Evolutionary conservation across 1,140 invertebrate species (phyloP).

Genomic region (Spodoptera frugiperda): DNA sequence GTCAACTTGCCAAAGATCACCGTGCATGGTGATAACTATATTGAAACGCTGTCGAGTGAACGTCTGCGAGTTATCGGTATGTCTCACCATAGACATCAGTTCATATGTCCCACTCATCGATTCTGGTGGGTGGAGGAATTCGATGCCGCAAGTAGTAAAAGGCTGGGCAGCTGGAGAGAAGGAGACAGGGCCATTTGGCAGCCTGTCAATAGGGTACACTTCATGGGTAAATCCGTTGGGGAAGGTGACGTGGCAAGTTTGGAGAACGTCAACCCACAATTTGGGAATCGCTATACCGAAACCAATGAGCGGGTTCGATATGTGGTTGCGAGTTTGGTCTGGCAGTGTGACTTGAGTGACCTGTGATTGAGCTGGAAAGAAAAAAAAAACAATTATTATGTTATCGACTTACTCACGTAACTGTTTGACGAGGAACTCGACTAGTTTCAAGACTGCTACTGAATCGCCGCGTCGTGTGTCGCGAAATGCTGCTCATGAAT

Average conservation of each 20-base stretch:
- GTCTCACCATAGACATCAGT: constrained; percentile 56
- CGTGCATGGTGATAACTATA: too few relatives aligned
- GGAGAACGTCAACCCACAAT: constrained; percentile 56
- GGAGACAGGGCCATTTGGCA: constrained; percentile 52
- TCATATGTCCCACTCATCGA: constrained; percentile 68
- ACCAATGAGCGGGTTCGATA: constrained; percentile 56
- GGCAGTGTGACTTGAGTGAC: constrained; percentile 56
- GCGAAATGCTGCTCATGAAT: too few relatives aligned
- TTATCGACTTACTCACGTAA: too few relatives aligned
- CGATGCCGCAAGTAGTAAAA: constrained; percentile 60
- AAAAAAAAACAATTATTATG: neutral
- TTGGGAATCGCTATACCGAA: constrained; percentile 59
- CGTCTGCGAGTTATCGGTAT: constrained; percentile 1
- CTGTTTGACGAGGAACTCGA: too few relatives aligned
- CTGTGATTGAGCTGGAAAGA: constrained; percentile 56
- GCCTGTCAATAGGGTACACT: constrained; percentile 58
- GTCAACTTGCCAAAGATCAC: too few relatives aligned
- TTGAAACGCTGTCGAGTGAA: too few relatives aligned
- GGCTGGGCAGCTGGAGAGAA: constrained; percentile 49
- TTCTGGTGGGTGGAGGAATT: constrained; percentile 56
- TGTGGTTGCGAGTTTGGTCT: constrained; percentile 49
- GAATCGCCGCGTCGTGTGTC: too few relatives aligned
- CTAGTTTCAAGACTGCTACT: too few relatives aligned
- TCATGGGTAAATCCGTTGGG: constrained; percentile 62
- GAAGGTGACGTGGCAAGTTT: constrained; percentile 59